These are phyloP conservation scores for Prorops nasuta DNA, from an alignment of 1,140 invertebrate genomes.

Conservation along the genomic window DNA sequence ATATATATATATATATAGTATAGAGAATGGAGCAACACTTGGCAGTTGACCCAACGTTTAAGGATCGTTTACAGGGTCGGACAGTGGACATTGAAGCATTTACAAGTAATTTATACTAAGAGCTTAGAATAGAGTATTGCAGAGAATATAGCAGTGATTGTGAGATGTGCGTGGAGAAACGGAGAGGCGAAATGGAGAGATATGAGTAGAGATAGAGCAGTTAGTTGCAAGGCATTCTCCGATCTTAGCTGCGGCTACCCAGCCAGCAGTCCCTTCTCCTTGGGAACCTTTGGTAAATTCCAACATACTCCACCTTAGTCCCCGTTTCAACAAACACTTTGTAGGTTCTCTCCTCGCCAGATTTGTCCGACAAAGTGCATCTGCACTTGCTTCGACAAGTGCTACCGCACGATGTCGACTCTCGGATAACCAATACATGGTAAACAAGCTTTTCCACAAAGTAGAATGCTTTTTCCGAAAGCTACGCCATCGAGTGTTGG, in stretches of 20 bases:
- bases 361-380: conserved; percentile 11
- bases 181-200: not conserved
- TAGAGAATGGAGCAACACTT: too few relatives aligned
- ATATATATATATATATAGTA: too few relatives aligned
- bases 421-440: conserved; percentile 9
- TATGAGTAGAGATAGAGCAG: too few relatives aligned
- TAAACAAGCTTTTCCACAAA: conserved; percentile 24
- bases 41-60: too few relatives aligned
- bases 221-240: conserved; percentile 35
- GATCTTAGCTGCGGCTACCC: conserved; percentile 24
- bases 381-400: conserved; percentile 25
- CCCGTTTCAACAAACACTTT: conserved; percentile 16
- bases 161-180: too few relatives aligned
- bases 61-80: too few relatives aligned
- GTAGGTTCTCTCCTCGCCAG: conserved; percentile 16
- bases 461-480: too few relatives aligned
- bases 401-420: conserved; percentile 4
- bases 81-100: too few relatives aligned
- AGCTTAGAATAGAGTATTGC: too few relatives aligned
- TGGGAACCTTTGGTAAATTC: conserved; percentile 26
- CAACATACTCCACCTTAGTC: too few relatives aligned
- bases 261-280: conserved; percentile 22
- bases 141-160: too few relatives aligned
- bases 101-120: too few relatives aligned
- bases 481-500: not conserved